Percentiles rank a stretch among this genome's conserved stretches.
phyloP scores from a whole-genome alignment of 2,888 invertebrate genomes.

The Agrotis puta region DNA sequence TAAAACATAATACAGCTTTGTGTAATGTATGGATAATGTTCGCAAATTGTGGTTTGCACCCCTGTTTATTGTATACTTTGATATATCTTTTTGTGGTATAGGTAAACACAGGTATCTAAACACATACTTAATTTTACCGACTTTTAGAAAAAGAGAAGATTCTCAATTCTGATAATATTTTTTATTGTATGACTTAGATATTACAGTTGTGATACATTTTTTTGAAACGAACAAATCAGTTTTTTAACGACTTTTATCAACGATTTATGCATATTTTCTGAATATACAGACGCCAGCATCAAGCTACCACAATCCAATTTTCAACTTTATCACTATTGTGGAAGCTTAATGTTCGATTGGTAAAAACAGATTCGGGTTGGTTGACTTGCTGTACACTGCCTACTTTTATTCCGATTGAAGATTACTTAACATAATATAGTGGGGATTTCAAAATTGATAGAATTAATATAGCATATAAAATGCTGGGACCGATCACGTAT shows the following conservation, averaged over 20 bases:
- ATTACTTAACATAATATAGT: not conserved
- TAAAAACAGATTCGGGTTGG: too few species aligned
- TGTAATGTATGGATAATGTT: constrained; percentile 26
- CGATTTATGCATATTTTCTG: too few species aligned
- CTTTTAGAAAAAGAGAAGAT: too few species aligned
- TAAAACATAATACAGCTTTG: constrained; percentile 19
- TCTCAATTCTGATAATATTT: too few species aligned
- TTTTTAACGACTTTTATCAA: too few species aligned
- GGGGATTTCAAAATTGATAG: not conserved
- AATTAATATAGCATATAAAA: not conserved
- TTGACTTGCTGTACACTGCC: too few species aligned
- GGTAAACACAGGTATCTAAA: constrained; percentile 3
- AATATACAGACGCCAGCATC: too few species aligned
- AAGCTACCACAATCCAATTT: too few species aligned
- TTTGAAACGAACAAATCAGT: not conserved
- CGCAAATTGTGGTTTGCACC: constrained; percentile 33
- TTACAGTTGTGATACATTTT: constrained; percentile 5
- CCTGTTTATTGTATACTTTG: constrained; percentile 3
- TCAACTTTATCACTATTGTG: too few species aligned
- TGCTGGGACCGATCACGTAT: too few species aligned
- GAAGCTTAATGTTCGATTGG: too few species aligned
- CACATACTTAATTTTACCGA: not conserved
- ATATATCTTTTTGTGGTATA: constrained; percentile 20
- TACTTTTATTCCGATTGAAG: too few species aligned
- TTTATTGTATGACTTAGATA: not conserved